These are phyloP conservation scores for Propsilocerus akamusi DNA, from an alignment of 1,140 invertebrate genomes.

Conservation along the genomic window DNA sequence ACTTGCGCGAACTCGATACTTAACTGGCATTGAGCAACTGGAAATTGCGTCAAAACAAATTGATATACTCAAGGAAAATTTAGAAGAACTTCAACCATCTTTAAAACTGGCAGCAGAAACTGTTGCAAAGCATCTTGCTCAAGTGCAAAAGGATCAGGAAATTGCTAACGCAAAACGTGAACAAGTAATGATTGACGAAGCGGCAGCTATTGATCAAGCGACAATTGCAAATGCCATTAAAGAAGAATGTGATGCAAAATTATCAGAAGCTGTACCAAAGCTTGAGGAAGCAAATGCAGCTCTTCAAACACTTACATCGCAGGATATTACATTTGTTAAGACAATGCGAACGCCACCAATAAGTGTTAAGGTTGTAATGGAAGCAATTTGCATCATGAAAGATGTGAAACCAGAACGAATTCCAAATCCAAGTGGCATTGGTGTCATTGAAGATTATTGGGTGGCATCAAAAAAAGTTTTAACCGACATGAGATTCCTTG, in stretches of 20 bases:
- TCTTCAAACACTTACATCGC: conserved; percentile 75
- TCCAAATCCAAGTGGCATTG: conserved; percentile 58
- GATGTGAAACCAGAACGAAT: conserved; percentile 69
- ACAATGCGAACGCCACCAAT: conserved; percentile 95
- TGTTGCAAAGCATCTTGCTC: conserved; percentile 35
- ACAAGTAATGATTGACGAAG: conserved; percentile 34
- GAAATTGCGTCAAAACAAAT: conserved; percentile 69
- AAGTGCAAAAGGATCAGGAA: conserved; percentile 43
- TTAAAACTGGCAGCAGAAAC: conserved; percentile 58
- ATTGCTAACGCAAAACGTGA: conserved; percentile 37
- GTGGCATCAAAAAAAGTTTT: conserved; percentile 76
- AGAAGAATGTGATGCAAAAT: conserved; percentile 84
- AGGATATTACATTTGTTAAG: conserved; percentile 89
- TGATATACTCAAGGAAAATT: conserved; percentile 63
- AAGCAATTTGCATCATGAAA: conserved; percentile 75
- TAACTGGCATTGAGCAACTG: conserved; percentile 72
- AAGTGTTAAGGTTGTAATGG: conserved; percentile 87
- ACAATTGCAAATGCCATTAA: conserved; percentile 73
- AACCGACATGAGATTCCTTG: conserved; percentile 80
- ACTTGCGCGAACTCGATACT: conserved; percentile 46
- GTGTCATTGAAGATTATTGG: conserved; percentile 79
- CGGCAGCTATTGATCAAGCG: conserved; percentile 47
- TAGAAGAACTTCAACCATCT: conserved; percentile 73
- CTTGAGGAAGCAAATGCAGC: conserved; percentile 77
- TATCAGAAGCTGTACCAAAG: conserved; percentile 85